These are phyloP conservation scores for Ylistrum balloti DNA, from an alignment of 1,140 invertebrate genomes.

Conservation along the genomic window DNA sequence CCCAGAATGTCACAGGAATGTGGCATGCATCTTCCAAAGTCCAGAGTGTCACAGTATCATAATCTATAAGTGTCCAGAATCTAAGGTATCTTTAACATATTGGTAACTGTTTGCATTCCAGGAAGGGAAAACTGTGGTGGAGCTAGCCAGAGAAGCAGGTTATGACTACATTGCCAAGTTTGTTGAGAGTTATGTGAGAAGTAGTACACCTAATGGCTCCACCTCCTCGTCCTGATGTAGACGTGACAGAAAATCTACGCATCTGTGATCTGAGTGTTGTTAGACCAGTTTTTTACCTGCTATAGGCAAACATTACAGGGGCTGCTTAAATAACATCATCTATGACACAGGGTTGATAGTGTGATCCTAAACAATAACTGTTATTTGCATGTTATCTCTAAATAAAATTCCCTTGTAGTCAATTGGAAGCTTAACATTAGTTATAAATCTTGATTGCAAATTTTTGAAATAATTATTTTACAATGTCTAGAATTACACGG, in stretches of 20 bases:
- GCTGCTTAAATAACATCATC: neutral
- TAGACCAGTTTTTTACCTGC: neutral
- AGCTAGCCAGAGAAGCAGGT: constrained; percentile 78
- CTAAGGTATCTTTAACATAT: too few relatives aligned
- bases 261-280: constrained; percentile 41
- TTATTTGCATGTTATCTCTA: too few relatives aligned
- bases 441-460: too few relatives aligned
- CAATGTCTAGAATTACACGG: too few relatives aligned
- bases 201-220: constrained; percentile 54
- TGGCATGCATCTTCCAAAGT: too few relatives aligned
- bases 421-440: too few relatives aligned
- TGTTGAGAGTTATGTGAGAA: constrained; percentile 69
- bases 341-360: neutral
- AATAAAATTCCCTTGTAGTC: too few relatives aligned
- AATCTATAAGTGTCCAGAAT: too few relatives aligned
- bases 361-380: neutral
- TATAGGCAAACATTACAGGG: neutral
- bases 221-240: constrained; percentile 41
- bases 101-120: constrained; percentile 61
- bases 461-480: too few relatives aligned
- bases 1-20: too few relatives aligned
- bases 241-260: neutral
- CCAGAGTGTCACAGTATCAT: too few relatives aligned
- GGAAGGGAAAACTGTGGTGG: constrained; percentile 78
- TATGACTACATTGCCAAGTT: constrained; percentile 80